Base-by-base conservation (phyloP, 2,888 invertebrate genomes). In the Nycteola revayana region DNA sequence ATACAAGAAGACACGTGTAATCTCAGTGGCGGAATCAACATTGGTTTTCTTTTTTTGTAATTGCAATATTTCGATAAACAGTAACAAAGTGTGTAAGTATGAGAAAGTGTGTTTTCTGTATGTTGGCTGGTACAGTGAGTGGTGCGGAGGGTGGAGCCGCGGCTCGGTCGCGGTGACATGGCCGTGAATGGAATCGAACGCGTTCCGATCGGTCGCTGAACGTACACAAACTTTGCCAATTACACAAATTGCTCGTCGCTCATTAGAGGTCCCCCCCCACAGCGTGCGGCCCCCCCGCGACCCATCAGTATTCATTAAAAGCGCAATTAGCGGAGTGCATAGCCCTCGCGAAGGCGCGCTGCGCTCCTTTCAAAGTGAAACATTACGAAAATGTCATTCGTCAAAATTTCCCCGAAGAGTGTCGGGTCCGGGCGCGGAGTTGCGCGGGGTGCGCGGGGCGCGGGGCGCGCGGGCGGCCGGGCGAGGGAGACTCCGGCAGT, bases 281-380 rank as follows among this genome's bases (percentile, higher is more conserved):
- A 47, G 44, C 53, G 3, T 27, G 42, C 30, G 31, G 27, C 34
- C 9, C 27, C 38, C 36, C 44, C 36, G 43, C 35, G 48, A 45
- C 53, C 56, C 64, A 69, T 70, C 65, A 62, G 71, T 69, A 69
- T 75, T 78, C 73, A 80, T 77, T 75, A 75, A 70, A 73, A 73
- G 75, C 64, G 71, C 76, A 80, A 80, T 80, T 77, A 81, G 78
- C 60, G 68, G 71, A 78, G 76, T 80, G 81, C 79, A 78, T 57
- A 47, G 42, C 49, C 54, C 44, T 44, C 55, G 49, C 51, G 56
- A 51, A 50, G 52, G 40, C 42, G 47, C 46, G 41, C 41, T 43
- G 58, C 52, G 55, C 46, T 64, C 43, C 60, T 64, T 61, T 60
- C 67, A 59, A 72, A 71, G 67, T 66, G 68, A 66, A 66, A 72